These are phyloP conservation scores for Hyperopisus bebe DNA, from an alignment of 2,113 vertebrate genomes.

Conservation along the genomic window DNA sequence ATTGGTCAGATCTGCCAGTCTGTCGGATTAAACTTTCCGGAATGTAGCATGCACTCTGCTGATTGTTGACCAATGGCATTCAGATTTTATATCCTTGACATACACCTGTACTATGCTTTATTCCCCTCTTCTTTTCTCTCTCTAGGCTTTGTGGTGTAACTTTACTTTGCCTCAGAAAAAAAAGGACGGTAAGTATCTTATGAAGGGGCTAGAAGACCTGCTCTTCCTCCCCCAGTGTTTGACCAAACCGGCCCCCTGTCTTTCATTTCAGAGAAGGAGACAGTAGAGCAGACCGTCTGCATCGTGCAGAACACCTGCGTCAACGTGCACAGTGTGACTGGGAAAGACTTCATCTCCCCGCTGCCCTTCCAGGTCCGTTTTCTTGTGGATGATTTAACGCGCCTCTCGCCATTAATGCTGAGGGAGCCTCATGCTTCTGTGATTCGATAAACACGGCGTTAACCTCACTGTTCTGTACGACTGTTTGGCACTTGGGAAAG, in stretches of 20 bases:
- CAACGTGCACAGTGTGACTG: conserved; percentile 86
- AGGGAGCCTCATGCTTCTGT: neutral
- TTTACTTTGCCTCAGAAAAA: conserved; percentile 77
- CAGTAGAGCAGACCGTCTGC: conserved; percentile 72
- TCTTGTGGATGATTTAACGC: neutral
- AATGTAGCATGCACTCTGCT: neutral
- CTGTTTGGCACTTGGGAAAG: neutral
- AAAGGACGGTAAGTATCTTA: conserved; percentile 61
- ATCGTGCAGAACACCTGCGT: conserved; percentile 87
- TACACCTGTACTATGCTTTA: neutral
- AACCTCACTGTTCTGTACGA: neutral
- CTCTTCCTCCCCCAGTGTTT: neutral
- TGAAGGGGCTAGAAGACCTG: neutral
- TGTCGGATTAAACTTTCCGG: neutral
- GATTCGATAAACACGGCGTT: neutral
- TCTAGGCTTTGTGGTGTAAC: conserved; percentile 92
- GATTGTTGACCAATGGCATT: neutral
- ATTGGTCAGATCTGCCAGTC: neutral
- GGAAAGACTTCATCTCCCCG: conserved; percentile 91
- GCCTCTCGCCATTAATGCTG: neutral
- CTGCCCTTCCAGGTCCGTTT: conserved; percentile 83
- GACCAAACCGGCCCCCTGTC: neutral
- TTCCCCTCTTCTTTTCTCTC: conserved; percentile 29
- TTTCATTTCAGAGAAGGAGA: conserved; percentile 47
- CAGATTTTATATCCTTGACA: neutral